These are phyloP conservation scores for Drosophila hawaiiensis DNA, from an alignment of 2,888 invertebrate genomes.

Conservation along the genomic window DNA sequence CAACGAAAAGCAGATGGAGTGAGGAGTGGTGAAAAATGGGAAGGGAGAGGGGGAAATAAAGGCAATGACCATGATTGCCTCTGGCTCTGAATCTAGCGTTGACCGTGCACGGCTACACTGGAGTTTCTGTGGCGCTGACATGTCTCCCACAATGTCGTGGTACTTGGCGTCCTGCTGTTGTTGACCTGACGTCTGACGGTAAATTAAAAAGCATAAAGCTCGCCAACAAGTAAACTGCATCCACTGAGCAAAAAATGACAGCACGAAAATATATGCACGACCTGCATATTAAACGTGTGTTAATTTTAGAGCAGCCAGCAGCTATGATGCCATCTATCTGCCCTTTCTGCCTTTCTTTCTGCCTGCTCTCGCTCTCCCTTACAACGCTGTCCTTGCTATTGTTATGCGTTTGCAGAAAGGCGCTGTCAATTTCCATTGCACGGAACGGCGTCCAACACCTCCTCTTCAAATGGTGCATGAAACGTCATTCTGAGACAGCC, in stretches of 20 bases:
- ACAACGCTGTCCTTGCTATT: constrained; percentile 32
- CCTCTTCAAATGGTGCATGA: constrained; percentile 65
- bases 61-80: constrained; percentile 52
- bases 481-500: constrained; percentile 53
- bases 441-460: constrained; percentile 34
- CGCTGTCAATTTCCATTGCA: constrained; percentile 66
- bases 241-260: constrained; percentile 42
- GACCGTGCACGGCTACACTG: constrained; percentile 40
- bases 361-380: constrained; percentile 1
- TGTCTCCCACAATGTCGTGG: constrained; percentile 70
- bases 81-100: constrained; percentile 24
- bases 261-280: constrained; percentile 76
- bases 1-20: not conserved
- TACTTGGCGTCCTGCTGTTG: constrained; percentile 53
- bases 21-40: not conserved
- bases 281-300: constrained; percentile 81
- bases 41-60: constrained; percentile 4
- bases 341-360: too few species aligned
- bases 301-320: constrained; percentile 76
- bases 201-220: constrained; percentile 78
- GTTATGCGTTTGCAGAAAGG: constrained; percentile 53
- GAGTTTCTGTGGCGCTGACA: constrained; percentile 63
- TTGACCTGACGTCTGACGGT: constrained; percentile 72
- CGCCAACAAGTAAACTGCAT: constrained; percentile 49
- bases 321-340: constrained; percentile 31